These are phyloP conservation scores for Lepilemur ruficaudatus DNA, from an alignment of 2,797 vertebrate genomes.

Conservation along the genomic window DNA sequence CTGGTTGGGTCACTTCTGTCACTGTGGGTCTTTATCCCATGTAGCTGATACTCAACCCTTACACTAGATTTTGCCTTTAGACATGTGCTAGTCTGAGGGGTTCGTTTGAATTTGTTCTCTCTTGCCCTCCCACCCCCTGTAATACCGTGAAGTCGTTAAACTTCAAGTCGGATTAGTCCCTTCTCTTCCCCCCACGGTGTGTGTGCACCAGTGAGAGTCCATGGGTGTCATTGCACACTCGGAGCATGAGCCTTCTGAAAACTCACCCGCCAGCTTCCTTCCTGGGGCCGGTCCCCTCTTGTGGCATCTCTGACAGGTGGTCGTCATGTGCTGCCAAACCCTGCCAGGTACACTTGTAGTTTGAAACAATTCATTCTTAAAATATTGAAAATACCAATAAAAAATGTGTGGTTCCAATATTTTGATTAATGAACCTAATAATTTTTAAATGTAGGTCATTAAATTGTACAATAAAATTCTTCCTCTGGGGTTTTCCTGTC, in stretches of 20 bases:
- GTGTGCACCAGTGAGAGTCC: background rate
- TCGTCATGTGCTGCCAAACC: background rate
- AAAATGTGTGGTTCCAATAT: background rate
- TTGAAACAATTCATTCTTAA: conserved; percentile 5
- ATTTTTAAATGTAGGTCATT: background rate
- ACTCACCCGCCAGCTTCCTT: fast-evolving
- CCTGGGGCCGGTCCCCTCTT: background rate
- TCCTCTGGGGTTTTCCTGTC: background rate
- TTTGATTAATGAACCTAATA: conserved; percentile 43
- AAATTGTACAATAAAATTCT: background rate
- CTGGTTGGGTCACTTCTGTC: too few relatives aligned
- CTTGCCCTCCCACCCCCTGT: background rate
- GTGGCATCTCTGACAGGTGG: background rate
- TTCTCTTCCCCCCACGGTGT: fast-evolving
- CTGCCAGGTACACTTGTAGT: background rate
- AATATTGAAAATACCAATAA: conserved; percentile 40
- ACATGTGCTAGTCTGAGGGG: background rate
- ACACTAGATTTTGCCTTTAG: background rate
- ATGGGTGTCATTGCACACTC: fast-evolving
- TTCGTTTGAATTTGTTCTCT: background rate
- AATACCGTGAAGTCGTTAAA: too few relatives aligned
- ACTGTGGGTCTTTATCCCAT: background rate
- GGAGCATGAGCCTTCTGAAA: background rate
- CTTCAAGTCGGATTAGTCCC: background rate
- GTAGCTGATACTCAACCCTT: background rate